These are phyloP conservation scores for Sebastes glaucus DNA, from an alignment of 2,797 vertebrate species.

Conservation along the genomic window DNA sequence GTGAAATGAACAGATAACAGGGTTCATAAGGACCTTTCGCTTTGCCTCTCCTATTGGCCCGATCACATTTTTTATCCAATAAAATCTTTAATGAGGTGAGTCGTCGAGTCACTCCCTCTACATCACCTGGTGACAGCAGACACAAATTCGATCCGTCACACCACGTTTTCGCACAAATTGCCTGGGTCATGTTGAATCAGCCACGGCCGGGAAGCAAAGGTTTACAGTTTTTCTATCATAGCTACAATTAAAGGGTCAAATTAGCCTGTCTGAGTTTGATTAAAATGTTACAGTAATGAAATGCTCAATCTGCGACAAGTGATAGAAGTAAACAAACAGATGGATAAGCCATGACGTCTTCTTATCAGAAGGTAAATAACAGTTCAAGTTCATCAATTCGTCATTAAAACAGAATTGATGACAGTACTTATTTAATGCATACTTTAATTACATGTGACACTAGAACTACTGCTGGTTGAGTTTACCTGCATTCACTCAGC, in stretches of 20 bases:
- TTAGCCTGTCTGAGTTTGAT: conserved; percentile 3
- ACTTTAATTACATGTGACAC: not conserved
- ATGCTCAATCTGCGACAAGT: not conserved
- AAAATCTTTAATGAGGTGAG: conserved; percentile 66
- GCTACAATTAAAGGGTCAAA: conserved; percentile 5
- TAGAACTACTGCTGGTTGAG: not conserved
- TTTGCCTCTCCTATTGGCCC: conserved; percentile 30
- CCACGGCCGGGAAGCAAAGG: not conserved
- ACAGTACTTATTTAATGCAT: not conserved
- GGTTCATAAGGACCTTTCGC: conserved; percentile 20
- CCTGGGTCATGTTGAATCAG: conserved; percentile 26
- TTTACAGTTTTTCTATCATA: conserved; percentile 5
- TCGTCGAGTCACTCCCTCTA: conserved; percentile 39
- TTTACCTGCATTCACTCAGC: not conserved
- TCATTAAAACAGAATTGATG: not conserved
- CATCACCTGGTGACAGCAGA: conserved; percentile 55
- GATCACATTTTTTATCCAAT: conserved; percentile 58
- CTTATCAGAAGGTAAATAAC: not conserved
- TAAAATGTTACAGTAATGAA: not conserved
- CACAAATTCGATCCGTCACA: conserved; percentile 60
- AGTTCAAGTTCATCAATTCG: not conserved
- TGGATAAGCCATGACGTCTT: not conserved
- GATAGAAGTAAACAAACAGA: not conserved
- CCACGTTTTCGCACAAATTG: conserved; percentile 54
- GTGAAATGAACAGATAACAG: conserved; percentile 52